Percentiles rank a stretch among this genome's conserved stretches.
phyloP scores from a whole-genome alignment of 2,113 vertebrate genomes.

The Strix uralensis region DNA sequence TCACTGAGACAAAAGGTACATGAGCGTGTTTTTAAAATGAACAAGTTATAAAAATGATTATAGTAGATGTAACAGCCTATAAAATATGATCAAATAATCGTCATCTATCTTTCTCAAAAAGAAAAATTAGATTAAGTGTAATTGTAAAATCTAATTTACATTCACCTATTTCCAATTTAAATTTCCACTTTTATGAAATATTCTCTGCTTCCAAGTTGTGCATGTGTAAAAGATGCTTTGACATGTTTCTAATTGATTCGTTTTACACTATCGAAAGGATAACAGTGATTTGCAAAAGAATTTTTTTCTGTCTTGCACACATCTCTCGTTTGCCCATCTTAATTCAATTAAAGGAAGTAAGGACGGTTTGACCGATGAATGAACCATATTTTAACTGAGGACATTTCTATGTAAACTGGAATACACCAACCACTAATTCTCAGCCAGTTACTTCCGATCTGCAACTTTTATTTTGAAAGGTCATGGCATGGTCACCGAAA shows the following conservation, averaged over 20 bases:
- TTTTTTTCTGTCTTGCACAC: constrained; percentile 78
- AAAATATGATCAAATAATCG: constrained; percentile 49
- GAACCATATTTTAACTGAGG: constrained; percentile 93
- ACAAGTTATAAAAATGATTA: constrained; percentile 14
- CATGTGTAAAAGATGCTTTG: constrained; percentile 63
- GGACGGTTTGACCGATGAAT: constrained; percentile 90
- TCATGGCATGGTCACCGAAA: constrained; percentile 76
- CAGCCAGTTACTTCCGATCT: constrained; percentile 81
- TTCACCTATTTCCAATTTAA: constrained; percentile 47
- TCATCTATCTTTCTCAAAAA: constrained; percentile 50
- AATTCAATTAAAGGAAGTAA: constrained; percentile 99
- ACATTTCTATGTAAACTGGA: constrained; percentile 84
- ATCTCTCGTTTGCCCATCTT: constrained; percentile 97
- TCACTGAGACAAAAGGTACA: background rate
- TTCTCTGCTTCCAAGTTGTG: constrained; percentile 49
- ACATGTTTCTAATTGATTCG: constrained; percentile 80
- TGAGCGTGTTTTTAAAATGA: background rate
- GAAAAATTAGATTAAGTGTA: constrained; percentile 49
- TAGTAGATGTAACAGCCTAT: constrained; percentile 27
- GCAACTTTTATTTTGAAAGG: constrained; percentile 79
- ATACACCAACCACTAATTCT: constrained; percentile 83
- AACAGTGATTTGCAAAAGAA: constrained; percentile 72
- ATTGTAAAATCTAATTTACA: constrained; percentile 64
- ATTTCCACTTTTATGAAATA: constrained; percentile 65
- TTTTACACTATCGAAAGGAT: constrained; percentile 76